Evolutionary conservation across 2,113 vertebrate genomes (phyloP).

Genomic region (Cyprichromis sp.): DNA sequence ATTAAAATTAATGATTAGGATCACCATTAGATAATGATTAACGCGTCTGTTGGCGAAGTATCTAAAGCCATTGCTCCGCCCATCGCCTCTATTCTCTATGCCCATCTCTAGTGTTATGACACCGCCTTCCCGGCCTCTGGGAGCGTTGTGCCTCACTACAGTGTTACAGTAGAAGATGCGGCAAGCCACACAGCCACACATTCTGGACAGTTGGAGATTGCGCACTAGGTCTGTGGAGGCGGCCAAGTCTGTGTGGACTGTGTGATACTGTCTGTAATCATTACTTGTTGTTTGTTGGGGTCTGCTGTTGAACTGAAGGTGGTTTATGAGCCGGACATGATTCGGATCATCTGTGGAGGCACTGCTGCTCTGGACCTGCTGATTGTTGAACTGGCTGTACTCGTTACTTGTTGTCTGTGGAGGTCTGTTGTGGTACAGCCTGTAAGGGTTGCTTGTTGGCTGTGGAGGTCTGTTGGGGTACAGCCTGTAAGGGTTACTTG

Average conservation of each 20-base stretch:
- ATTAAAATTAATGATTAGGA: neutral
- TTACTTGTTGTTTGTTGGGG: constrained; percentile 77
- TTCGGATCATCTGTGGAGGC: constrained; percentile 71
- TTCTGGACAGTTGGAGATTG: constrained; percentile 92
- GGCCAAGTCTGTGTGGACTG: constrained; percentile 90
- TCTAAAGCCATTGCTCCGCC: neutral
- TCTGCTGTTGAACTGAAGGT: constrained; percentile 81
- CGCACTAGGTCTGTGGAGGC: constrained; percentile 94
- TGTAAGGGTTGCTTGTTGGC: neutral
- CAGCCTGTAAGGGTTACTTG: neutral
- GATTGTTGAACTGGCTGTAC: neutral
- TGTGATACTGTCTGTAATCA: constrained; percentile 91
- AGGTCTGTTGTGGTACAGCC: rapidly evolving
- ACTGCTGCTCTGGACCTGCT: constrained; percentile 39
- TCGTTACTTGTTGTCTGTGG: neutral
- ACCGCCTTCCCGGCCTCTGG: constrained; percentile 46
- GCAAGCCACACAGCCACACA: constrained; percentile 76
- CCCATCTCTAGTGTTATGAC: constrained; percentile 71
- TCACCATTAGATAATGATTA: neutral
- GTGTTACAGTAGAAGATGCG: constrained; percentile 97
- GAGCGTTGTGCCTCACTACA: constrained; percentile 75
- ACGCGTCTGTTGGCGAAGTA: rapidly evolving
- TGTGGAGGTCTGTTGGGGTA: rapidly evolving
- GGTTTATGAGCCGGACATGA: constrained; percentile 58
- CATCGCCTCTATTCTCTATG: constrained; percentile 65